Evolutionary conservation across 1,140 invertebrate genomes (phyloP).

Genomic region (Ceratina japonica): DNA sequence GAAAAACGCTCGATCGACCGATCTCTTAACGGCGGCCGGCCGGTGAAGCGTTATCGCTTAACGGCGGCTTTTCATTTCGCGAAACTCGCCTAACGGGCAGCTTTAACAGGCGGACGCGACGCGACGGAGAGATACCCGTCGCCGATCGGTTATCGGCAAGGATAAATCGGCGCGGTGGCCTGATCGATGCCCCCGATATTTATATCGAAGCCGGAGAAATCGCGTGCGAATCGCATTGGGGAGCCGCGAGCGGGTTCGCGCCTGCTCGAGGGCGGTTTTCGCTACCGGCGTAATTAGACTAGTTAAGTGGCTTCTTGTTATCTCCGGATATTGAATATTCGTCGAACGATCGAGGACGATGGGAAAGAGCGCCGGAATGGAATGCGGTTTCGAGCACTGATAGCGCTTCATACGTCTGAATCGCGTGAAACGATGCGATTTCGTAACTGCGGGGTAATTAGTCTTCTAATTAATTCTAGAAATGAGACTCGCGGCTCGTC

Average conservation of each 20-base stretch:
- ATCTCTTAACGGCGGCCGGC: slow-evolving; percentile 44
- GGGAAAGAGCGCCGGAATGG: not conserved
- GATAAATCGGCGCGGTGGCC: slow-evolving; percentile 4
- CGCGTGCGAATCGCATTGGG: not conserved
- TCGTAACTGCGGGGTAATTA: not conserved
- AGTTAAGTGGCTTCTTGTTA: not conserved
- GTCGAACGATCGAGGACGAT: not conserved
- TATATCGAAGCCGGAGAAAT: slow-evolving; percentile 1
- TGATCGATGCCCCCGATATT: slow-evolving; percentile 36
- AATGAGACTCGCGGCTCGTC: not conserved
- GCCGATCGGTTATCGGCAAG: slow-evolving; percentile 31
- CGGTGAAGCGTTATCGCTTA: slow-evolving; percentile 53
- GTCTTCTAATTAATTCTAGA: not conserved
- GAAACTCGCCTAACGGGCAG: slow-evolving; percentile 46
- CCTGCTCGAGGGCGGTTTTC: not conserved
- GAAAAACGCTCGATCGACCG: slow-evolving; percentile 59
- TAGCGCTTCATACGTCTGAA: not conserved
- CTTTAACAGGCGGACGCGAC: slow-evolving; percentile 22
- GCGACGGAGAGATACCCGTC: too few relatives aligned
- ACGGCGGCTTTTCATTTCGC: slow-evolving; percentile 61
- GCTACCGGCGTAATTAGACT: not conserved
- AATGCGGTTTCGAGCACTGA: not conserved
- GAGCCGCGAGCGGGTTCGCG: too few relatives aligned
- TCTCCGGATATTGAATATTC: not conserved
- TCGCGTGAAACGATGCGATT: not conserved